Evolutionary conservation across 2,797 vertebrate genomes (phyloP).

Genomic region (Antennarius maculatus): DNA sequence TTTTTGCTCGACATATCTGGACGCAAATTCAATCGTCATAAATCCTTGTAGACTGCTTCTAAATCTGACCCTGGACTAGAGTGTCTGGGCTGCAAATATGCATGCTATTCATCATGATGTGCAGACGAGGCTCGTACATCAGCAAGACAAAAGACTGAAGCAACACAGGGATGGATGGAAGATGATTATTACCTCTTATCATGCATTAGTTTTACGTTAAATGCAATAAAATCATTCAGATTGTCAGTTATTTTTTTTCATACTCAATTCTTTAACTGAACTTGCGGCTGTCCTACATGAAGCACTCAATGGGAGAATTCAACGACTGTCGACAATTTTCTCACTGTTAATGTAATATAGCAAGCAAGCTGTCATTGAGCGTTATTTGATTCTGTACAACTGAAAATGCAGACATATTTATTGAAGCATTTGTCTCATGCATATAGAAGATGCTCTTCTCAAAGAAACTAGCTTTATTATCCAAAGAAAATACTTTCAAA

Average conservation of each 20-base stretch:
- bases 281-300: background rate
- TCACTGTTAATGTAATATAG: too few species aligned
- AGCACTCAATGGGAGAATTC: background rate
- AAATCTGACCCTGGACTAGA: constrained; percentile 11
- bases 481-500: too few species aligned
- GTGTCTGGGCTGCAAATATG: background rate
- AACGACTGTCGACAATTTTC: too few species aligned
- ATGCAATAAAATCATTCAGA: background rate
- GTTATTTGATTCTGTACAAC: too few species aligned
- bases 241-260: background rate
- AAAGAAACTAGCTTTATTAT: background rate
- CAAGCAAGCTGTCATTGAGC: too few species aligned
- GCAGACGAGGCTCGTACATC: constrained; percentile 7
- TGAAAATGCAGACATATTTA: too few species aligned
- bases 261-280: background rate
- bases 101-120: constrained; percentile 7
- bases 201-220: background rate
- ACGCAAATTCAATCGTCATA: background rate
- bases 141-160: background rate
- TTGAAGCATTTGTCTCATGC: background rate
- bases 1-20: too few species aligned
- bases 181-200: background rate
- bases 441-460: background rate
- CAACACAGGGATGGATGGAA: background rate
- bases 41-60: constrained; percentile 1